Evolutionary conservation across 1,140 invertebrate species (phyloP).

Genomic region (Amphibalanus amphitrite): DNA sequence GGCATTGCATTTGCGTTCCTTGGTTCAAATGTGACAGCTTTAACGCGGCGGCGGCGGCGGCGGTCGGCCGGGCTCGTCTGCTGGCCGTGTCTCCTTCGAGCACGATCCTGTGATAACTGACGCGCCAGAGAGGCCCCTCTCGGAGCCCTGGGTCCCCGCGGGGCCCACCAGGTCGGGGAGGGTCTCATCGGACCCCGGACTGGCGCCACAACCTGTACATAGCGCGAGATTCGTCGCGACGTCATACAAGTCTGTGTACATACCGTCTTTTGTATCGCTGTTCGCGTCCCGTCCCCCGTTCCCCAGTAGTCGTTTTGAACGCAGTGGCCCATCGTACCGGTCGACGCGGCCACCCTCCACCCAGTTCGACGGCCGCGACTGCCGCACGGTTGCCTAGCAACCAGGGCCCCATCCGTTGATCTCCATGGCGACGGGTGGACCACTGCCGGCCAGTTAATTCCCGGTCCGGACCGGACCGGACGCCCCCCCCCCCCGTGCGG

Average conservation of each 20-base stretch:
- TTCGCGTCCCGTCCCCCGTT: neutral
- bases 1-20: neutral
- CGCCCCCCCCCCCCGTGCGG: no score
- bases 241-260: neutral
- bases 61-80: no score
- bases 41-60: neutral
- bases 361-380: neutral
- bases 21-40: constrained; percentile 1
- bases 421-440: no score
- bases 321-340: no score
- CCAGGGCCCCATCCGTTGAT: no score
- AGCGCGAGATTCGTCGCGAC: neutral
- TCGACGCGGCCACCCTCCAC: neutral
- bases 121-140: neutral
- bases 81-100: neutral
- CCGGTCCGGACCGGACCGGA: no score
- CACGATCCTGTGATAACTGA: neutral
- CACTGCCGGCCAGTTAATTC: neutral
- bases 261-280: neutral
- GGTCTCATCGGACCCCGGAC: no score
- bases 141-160: no score
- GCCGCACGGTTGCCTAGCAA: neutral
- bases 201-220: neutral
- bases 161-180: no score
- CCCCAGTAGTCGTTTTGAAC: neutral